Evolutionary conservation across 2,797 vertebrate genomes (phyloP).

Genomic region (Peromyscus attwateri): DNA sequence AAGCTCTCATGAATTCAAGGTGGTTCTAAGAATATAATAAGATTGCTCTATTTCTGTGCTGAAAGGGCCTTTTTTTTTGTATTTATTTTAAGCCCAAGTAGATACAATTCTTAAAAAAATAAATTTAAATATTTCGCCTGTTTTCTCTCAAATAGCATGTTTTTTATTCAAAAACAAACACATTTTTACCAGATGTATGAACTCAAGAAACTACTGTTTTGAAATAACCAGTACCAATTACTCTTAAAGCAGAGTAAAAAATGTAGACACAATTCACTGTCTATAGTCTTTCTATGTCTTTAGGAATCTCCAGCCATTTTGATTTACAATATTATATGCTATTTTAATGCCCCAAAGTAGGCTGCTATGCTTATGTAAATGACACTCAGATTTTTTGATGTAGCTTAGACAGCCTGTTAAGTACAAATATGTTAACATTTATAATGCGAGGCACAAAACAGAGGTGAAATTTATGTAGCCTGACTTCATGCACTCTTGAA

Average conservation of each 20-base stretch:
- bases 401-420: background rate
- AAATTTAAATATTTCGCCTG: background rate
- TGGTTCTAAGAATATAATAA: conserved; percentile 37
- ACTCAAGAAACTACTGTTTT: background rate
- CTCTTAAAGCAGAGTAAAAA: conserved; percentile 40
- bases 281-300: background rate
- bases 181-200: conserved; percentile 30
- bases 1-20: conserved; percentile 23
- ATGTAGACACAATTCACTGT: background rate
- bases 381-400: background rate
- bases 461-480: conserved; percentile 34
- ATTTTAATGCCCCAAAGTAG: conserved; percentile 3
- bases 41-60: background rate
- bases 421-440: conserved; percentile 13
- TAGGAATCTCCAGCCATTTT: background rate
- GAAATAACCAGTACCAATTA: conserved; percentile 28
- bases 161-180: conserved; percentile 2
- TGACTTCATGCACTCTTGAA: background rate
- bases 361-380: conserved; percentile 25
- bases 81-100: conserved; percentile 2
- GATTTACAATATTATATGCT: background rate
- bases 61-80: background rate
- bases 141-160: conserved; percentile 4
- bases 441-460: background rate
- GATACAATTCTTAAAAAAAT: background rate